Evolutionary conservation across 1,140 invertebrate species (phyloP).

Genomic region (Oryzaephilus surinamensis): DNA sequence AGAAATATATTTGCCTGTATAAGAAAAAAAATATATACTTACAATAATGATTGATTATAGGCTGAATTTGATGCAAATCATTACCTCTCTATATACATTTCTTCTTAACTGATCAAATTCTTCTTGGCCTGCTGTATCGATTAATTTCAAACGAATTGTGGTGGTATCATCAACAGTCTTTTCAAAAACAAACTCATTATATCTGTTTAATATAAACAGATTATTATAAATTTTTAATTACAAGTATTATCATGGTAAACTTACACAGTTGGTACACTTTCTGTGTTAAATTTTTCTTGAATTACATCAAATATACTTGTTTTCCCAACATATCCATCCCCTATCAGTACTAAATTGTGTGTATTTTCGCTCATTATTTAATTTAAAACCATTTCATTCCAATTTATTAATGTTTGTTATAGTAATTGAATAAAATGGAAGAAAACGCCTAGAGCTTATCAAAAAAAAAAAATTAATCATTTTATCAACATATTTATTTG

Average conservation of each 20-base stretch:
- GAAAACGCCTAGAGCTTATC: too few relatives aligned
- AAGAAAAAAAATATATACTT: too few relatives aligned
- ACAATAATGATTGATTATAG: slow-evolving; percentile 3
- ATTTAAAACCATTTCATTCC: neutral
- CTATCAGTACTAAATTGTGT: slow-evolving; percentile 6
- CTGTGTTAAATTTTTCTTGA: slow-evolving; percentile 2
- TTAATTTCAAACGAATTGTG: slow-evolving; percentile 1
- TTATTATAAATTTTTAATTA: neutral
- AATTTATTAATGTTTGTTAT: too few relatives aligned
- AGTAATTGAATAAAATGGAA: too few relatives aligned
- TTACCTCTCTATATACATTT: slow-evolving; percentile 6
- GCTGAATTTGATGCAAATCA: neutral
- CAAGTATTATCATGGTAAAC: neutral
- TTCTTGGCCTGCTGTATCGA: slow-evolving; percentile 9
- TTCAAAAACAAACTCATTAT: neutral
- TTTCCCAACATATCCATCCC: slow-evolving; percentile 8
- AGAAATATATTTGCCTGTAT: slow-evolving; percentile 6
- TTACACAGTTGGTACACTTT: slow-evolving; percentile 5
- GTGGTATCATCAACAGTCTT: neutral
- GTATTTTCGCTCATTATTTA: neutral
- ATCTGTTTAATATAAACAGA: neutral
- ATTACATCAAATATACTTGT: slow-evolving; percentile 7
- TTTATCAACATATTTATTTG: too few relatives aligned
- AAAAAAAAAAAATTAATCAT: too few relatives aligned
- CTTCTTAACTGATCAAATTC: slow-evolving; percentile 4